Conservation (phyloP, 2,113 vertebrate genomes). For the Astatoreochromis straeleni region DNA sequence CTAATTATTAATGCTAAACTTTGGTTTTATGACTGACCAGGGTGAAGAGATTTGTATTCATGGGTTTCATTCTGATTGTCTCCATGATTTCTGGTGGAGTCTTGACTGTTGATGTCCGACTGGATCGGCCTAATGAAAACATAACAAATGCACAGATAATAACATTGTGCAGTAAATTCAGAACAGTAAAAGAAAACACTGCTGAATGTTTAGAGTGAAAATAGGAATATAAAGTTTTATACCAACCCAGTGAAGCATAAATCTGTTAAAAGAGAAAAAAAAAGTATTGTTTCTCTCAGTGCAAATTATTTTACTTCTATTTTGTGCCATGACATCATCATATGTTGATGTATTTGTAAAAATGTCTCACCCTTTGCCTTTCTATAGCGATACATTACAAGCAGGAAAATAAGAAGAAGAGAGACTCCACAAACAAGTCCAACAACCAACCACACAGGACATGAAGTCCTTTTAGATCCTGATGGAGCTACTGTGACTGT, state of each 20-base stretch:
- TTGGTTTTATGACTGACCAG: not conserved
- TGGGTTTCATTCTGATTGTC: fast-evolving
- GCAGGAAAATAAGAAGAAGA: too few species aligned
- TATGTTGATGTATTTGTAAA: too few species aligned
- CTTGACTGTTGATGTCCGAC: not conserved
- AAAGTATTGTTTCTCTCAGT: not conserved
- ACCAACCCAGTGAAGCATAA: not conserved
- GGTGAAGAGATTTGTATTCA: not conserved
- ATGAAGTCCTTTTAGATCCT: too few species aligned
- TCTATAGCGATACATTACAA: too few species aligned
- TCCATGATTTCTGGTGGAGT: fast-evolving
- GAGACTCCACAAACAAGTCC: too few species aligned
- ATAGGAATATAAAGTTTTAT: not conserved
- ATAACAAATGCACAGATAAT: not conserved
- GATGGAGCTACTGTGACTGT: too few species aligned
- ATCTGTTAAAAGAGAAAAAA: not conserved
- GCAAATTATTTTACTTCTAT: too few species aligned
- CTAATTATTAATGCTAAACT: fast-evolving
- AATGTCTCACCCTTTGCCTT: too few species aligned
- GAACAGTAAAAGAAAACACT: fast-evolving
- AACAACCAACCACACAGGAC: too few species aligned
- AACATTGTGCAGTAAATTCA: fast-evolving
- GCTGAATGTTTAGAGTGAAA: fast-evolving
- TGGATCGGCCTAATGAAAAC: not conserved
- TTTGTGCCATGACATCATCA: too few species aligned